Evolutionary conservation across 2,888 invertebrate genomes (phyloP).

Genomic region (Bedellia somnulentella): DNA sequence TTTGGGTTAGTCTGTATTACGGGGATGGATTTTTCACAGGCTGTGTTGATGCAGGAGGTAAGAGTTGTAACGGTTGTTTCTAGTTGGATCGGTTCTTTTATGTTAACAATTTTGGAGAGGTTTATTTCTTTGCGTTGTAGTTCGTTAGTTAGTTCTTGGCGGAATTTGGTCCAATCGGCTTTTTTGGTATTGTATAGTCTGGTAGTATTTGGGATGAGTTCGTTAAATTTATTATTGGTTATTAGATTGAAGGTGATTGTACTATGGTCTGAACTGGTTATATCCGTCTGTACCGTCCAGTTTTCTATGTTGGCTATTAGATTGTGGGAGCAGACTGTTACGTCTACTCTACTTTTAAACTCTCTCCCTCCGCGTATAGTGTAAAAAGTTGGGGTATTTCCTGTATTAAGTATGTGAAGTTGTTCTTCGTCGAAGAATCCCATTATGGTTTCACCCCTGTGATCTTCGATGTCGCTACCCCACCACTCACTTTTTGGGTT

Average conservation of each 20-base stretch:
- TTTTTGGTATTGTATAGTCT: no score
- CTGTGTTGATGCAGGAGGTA: no score
- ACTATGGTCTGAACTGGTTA: constrained; percentile 8
- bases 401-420: constrained; percentile 11
- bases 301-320: no score
- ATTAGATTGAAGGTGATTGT: constrained; percentile 5
- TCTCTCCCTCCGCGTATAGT: no score
- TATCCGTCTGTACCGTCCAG: constrained; percentile 10
- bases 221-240: constrained; percentile 12
- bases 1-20: not conserved
- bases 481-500: constrained; percentile 8
- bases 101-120: not conserved
- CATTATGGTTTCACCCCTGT: constrained; percentile 9
- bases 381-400: constrained; percentile 10
- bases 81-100: not conserved
- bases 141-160: not conserved
- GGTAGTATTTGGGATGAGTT: no score
- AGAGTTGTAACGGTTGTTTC: not conserved
- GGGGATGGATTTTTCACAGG: no score
- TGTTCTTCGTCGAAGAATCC: constrained; percentile 10
- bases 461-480: constrained; percentile 7
- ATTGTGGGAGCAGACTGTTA: constrained; percentile 9
- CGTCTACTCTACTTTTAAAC: constrained; percentile 11
- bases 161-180: constrained; percentile 3
- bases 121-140: not conserved